Evolutionary conservation across 2,888 invertebrate species (phyloP), one percentile per base, ranked within the genome.

Genomic region (Beris chalybata): DNA sequence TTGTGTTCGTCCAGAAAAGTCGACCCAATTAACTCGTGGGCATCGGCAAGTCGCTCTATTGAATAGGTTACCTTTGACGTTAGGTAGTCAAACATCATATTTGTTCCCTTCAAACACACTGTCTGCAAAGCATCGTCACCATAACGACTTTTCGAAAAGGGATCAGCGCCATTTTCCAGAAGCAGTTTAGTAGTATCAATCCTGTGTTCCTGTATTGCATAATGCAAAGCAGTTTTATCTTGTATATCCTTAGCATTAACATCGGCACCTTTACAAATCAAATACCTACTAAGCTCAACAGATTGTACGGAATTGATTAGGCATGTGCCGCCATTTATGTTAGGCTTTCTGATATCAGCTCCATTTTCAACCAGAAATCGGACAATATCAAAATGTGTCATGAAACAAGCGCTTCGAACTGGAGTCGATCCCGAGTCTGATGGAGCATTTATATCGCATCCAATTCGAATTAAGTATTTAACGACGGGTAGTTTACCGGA

Each of bases 251-350:
- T 86, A 47, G 94, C 93, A 83, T 95, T 92, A 5, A 93, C 91
- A 73, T 87, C 85, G 3, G 92, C 95, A 56, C 93, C 93, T 77
- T 89, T 87, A 73, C 86, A 81, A 67, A 96, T 85, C 70, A 95
- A 84, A 80, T 88, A 92, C 67, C 87, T 85, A 79, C 94, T 94
- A 56, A 96, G 83, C 67, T 87, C 85, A 67, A 87, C 88, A 74
- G 91, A 92, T 82, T 95, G 95, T 71, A 95, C 94, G 2, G 93
- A 90, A 82, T 95, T 96, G 74, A 96, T 95, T 70, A 96, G 85
- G 79, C 95, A 95, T 1, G 95, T 95, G 68, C 95, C 95, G 67
- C 95, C 95, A 81, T 92, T 93, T 78, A 91, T 90, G 82, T 95
- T 95, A 5, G 95, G 87, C 22, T 22, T 22, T 3, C 22, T 22